These are phyloP conservation scores for Oncorhynchus tshawytscha DNA, from an alignment of 2,113 vertebrate genomes.

Conservation along the genomic window DNA sequence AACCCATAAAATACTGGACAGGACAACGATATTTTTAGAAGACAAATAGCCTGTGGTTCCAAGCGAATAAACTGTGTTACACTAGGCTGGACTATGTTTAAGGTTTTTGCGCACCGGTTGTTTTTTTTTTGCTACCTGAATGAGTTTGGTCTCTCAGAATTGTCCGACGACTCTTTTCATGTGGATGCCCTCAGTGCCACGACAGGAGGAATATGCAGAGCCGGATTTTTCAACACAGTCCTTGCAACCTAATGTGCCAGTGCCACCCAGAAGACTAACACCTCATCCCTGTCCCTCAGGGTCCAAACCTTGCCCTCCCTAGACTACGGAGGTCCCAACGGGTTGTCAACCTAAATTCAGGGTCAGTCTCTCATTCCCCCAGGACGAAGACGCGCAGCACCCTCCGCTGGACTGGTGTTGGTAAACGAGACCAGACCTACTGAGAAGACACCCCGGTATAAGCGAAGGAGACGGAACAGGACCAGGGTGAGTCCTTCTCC, in stretches of 20 bases:
- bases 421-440: not conserved
- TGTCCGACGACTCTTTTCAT: too few species aligned
- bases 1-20: not conserved
- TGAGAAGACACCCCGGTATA: not conserved
- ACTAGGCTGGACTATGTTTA: too few species aligned
- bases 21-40: not conserved
- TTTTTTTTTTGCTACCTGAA: too few species aligned
- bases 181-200: too few species aligned
- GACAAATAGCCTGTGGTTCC: not conserved
- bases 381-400: not conserved
- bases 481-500: not conserved
- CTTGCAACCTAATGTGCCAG: too few species aligned
- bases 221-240: too few species aligned
- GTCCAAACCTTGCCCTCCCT: not conserved
- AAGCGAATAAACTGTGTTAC: too few species aligned
- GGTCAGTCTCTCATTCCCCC: not conserved
- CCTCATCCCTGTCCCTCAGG: too few species aligned
- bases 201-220: too few species aligned
- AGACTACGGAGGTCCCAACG: not conserved
- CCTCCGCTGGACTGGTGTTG: not conserved
- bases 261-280: too few species aligned
- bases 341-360: not conserved
- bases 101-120: too few species aligned
- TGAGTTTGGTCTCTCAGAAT: too few species aligned
- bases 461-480: not conserved